Evolutionary conservation across 2,113 vertebrate species (phyloP), one percentile per base, ranked within the genome.

Genomic region (Gorilla gorilla): DNA sequence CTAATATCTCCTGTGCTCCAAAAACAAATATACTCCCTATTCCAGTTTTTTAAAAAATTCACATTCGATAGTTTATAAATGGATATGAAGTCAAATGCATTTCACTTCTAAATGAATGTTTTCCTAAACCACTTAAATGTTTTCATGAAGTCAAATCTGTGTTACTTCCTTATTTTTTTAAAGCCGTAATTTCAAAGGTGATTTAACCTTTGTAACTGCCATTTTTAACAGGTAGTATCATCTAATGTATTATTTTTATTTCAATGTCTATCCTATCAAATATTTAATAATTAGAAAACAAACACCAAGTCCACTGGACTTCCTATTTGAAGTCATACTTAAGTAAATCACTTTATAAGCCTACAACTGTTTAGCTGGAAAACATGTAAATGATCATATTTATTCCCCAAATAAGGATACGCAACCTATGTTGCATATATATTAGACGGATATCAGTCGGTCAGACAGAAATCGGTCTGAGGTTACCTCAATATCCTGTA

Each of bases 111-210:
- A 86, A 70, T 30, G 18, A 70, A 87, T 85, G 25, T 86, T 76
- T 86, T 95, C 27, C 38, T 95, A 12, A 86, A 93, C 70, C n/a
- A 88, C 23, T 85, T 85, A 85, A 66, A 80, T 55, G 43, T 72
- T 96, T 93, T 79, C 84, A 68, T 80, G 23, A 96, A 94, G 89
- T 43, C 38, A 90, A 87, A 96, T 93, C 45, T 59, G 27, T 48
- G 11, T 75, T 87, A 90, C 30, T 59, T 76, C 48, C 86, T 17
- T 38, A 89, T 57, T 91, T 94, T 87, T 9, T 76, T 83, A 79
- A 84, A 93, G 48, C 78, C 93, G 30, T 82, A 70, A 96, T 96
- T 89, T 95, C n/a, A 84, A 91, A 88, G 50, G 81, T 83, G 22
- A 73, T 70, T 93, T 75, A 83, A 94, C 80, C 59, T 97, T 87